Conservation (phyloP, 2,797 vertebrate species). For the Ctenopoma kingsleyae region DNA sequence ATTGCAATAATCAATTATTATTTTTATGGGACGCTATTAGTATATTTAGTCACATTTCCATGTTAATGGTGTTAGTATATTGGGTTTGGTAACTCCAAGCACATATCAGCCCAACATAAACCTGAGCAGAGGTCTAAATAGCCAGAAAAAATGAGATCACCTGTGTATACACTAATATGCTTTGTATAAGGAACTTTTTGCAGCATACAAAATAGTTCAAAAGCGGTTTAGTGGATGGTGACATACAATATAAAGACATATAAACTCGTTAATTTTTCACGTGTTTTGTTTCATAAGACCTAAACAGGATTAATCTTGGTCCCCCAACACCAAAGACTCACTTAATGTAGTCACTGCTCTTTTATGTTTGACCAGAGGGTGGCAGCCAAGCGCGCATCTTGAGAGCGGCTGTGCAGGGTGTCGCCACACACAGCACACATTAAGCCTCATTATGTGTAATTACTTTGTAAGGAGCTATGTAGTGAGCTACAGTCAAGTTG, state of each 20-base stretch:
- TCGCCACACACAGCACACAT: neutral
- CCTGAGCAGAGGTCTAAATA: neutral
- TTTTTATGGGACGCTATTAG: too few relatives aligned
- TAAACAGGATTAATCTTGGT: neutral
- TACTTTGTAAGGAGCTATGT: neutral
- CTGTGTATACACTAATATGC: too few relatives aligned
- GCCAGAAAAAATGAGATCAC: neutral
- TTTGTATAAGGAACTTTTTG: too few relatives aligned
- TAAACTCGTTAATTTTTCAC: neutral
- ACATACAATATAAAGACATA: neutral
- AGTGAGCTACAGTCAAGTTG: slow-evolving; percentile 4
- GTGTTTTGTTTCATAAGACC: neutral
- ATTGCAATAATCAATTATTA: too few relatives aligned
- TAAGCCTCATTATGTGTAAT: neutral
- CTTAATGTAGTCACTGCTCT: slow-evolving; percentile 14
- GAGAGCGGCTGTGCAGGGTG: slow-evolving; percentile 21
- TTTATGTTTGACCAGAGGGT: slow-evolving; percentile 57
- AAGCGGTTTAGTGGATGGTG: neutral
- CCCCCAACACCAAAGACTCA: neutral
- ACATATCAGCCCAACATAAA: too few relatives aligned
- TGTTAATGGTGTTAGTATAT: too few relatives aligned
- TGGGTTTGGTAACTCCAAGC: too few relatives aligned
- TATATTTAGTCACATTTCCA: too few relatives aligned
- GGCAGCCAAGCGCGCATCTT: slow-evolving; percentile 59
- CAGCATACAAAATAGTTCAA: too few relatives aligned